Evolutionary conservation across 2,797 vertebrate species (phyloP).

Genomic region (Valencia hispanica): DNA sequence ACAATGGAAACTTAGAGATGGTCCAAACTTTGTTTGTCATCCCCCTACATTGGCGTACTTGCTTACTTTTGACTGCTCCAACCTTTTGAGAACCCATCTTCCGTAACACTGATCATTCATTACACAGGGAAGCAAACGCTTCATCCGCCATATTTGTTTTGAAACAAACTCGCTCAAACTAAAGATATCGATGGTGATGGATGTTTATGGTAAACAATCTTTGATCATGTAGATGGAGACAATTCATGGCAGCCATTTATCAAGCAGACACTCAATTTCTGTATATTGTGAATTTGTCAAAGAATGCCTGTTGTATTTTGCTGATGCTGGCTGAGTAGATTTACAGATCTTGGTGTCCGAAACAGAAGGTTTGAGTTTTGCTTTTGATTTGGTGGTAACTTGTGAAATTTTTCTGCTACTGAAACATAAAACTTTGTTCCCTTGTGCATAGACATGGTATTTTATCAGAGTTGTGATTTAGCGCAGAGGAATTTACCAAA

Average conservation of each 20-base stretch:
- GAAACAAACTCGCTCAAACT: background rate
- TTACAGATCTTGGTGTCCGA: background rate
- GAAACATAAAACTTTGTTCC: constrained; percentile 38
- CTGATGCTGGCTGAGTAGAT: background rate
- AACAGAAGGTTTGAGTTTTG: background rate
- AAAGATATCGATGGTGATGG: background rate
- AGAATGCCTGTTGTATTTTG: background rate
- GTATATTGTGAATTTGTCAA: background rate
- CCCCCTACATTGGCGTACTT: background rate
- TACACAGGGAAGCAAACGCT: too few relatives aligned
- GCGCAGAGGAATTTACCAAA: constrained; percentile 68
- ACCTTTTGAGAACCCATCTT: background rate
- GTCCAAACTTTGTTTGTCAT: background rate
- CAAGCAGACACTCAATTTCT: background rate
- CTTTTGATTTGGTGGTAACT: constrained; percentile 1
- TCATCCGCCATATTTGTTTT: background rate
- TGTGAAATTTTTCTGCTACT: constrained; percentile 4
- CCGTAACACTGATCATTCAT: background rate
- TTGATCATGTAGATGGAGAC: background rate
- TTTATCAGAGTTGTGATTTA: constrained; percentile 61
- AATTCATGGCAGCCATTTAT: background rate
- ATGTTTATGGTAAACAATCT: background rate
- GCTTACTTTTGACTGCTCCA: background rate
- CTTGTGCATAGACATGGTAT: constrained; percentile 45
- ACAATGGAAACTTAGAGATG: background rate